Percentiles rank a stretch among this genome's conserved stretches.
Evolutionary conservation across 1,140 invertebrate species (phyloP).

Genomic region (Drosophila pectinifera): DNA sequence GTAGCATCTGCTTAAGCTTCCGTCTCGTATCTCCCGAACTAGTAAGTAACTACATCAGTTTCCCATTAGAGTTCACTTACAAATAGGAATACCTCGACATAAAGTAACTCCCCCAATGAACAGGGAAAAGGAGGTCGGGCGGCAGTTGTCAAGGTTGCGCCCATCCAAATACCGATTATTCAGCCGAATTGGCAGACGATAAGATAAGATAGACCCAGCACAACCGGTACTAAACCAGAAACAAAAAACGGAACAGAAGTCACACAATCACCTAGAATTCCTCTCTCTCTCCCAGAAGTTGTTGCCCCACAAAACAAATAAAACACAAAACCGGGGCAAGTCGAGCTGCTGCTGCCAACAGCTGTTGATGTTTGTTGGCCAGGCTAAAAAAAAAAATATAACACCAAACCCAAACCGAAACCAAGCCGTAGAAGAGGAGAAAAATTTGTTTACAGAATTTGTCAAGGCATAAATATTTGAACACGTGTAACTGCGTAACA

Average conservation of each 20-base stretch:
- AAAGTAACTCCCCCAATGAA: constrained; percentile 29
- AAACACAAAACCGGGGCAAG: constrained; percentile 42
- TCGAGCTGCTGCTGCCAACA: constrained; percentile 39
- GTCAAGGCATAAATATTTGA: constrained; percentile 63
- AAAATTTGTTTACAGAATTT: constrained; percentile 62
- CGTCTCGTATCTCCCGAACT: constrained; percentile 12
- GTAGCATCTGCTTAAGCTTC: background rate
- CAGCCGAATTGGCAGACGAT: constrained; percentile 44
- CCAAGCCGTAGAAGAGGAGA: constrained; percentile 35
- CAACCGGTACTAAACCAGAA: constrained; percentile 34
- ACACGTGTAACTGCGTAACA: constrained; percentile 57
- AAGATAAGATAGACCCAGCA: constrained; percentile 39
- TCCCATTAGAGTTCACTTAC: constrained; percentile 31
- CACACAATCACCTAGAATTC: constrained; percentile 29
- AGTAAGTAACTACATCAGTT: constrained; percentile 31
- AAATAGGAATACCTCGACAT: constrained; percentile 28
- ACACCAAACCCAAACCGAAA: constrained; percentile 34
- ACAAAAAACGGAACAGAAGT: constrained; percentile 35
- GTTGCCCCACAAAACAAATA: constrained; percentile 43
- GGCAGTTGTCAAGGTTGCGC: constrained; percentile 41
- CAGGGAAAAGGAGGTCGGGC: constrained; percentile 2
- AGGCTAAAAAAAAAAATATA: constrained; percentile 31
- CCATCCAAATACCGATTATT: constrained; percentile 49
- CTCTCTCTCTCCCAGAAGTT: constrained; percentile 26
- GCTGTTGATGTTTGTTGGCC: constrained; percentile 50